Base-by-base conservation (phyloP, 2,888 invertebrate species). In the Elmis aenea region DNA sequence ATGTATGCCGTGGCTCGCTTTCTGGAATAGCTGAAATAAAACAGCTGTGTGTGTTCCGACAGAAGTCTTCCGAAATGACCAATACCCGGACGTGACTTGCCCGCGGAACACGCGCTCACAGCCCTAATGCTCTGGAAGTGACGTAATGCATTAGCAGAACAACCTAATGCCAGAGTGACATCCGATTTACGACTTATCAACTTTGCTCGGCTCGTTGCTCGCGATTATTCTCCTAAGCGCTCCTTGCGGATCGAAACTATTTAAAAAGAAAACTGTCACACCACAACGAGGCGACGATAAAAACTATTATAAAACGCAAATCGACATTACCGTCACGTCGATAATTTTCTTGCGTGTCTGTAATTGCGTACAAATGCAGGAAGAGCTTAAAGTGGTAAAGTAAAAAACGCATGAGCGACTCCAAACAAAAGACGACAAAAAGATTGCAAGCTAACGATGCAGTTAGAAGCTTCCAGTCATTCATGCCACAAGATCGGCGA, bases 221-320 rank as follows among this genome's bases (percentile, higher is more conserved):
- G 42, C 45, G 37, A 40, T 44, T 46, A 41, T 46, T 41, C 34
- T 42, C 43, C 50, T 35, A 49, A 46, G 50, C 45, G 51, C 48
- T 45, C 48, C 42, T 51, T 42, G 43, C 40, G 43, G 45, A 43
- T 35, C 46, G 28, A 34, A 42, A 36, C 45, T 39, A 41, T 44
- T n/a, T n/a, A n/a, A n/a, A n/a, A 52, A 46, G 39, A 34, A 41
- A 38, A 40, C 48, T 45, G 49, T 45, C 51, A 47, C 45, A 46
- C 44, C 43, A 43, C 42, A 48, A 52, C 51, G 40, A 40, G 28
- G 44, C 31, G 18, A 26, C 40, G 50, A 50, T 52, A 52, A 54
- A 54, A 55, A 51, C 52, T 45, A 55, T 54, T 54, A 57, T 51
- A 55, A 57, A 54, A 57, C 54, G 52, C 47, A 51, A 45, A 52